phyloP scores from a whole-genome alignment of 2,113 vertebrate species.

The Dascyllus trimaculatus region DNA sequence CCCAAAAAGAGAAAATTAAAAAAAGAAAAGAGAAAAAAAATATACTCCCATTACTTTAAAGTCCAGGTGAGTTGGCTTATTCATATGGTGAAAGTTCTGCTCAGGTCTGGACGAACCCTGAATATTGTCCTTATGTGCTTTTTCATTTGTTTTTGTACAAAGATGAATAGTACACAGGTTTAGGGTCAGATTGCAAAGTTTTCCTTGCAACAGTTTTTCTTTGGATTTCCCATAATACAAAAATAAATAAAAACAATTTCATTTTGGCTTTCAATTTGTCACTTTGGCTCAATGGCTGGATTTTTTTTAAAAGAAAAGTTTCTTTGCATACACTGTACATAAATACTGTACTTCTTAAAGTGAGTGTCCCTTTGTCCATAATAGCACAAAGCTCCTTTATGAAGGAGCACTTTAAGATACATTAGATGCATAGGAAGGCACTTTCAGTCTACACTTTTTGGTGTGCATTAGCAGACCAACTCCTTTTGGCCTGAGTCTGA shows the following conservation, averaged over 20 bases:
- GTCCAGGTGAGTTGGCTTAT: slow-evolving; percentile 79
- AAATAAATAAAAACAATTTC: slow-evolving; percentile 82
- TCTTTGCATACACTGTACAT: slow-evolving; percentile 77
- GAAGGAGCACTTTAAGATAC: slow-evolving; percentile 73
- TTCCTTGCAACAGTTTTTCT: slow-evolving; percentile 75
- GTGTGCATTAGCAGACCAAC: slow-evolving; percentile 74
- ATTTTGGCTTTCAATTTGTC: slow-evolving; percentile 81
- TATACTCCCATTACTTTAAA: slow-evolving; percentile 72
- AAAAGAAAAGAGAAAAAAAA: slow-evolving; percentile 3
- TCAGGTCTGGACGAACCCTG: slow-evolving; percentile 80
- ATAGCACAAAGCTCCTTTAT: slow-evolving; percentile 76
- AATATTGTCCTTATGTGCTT: slow-evolving; percentile 83
- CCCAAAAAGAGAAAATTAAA: slow-evolving; percentile 67
- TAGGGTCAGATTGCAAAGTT: slow-evolving; percentile 78
- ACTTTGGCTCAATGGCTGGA: slow-evolving; percentile 83
- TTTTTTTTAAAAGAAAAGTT: slow-evolving; percentile 57
- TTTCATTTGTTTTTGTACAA: slow-evolving; percentile 71
- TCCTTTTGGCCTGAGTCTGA: slow-evolving; percentile 77
- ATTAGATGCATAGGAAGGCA: slow-evolving; percentile 83
- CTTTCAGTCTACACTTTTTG: slow-evolving; percentile 76
- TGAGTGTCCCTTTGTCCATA: slow-evolving; percentile 77
- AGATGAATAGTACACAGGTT: slow-evolving; percentile 80
- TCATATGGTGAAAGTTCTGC: slow-evolving; percentile 69
- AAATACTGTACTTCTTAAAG: slow-evolving; percentile 81
- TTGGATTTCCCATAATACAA: slow-evolving; percentile 79